phyloP scores from a whole-genome alignment of 2,797 vertebrate species.

The Phrynocephalus vlangalii region DNA sequence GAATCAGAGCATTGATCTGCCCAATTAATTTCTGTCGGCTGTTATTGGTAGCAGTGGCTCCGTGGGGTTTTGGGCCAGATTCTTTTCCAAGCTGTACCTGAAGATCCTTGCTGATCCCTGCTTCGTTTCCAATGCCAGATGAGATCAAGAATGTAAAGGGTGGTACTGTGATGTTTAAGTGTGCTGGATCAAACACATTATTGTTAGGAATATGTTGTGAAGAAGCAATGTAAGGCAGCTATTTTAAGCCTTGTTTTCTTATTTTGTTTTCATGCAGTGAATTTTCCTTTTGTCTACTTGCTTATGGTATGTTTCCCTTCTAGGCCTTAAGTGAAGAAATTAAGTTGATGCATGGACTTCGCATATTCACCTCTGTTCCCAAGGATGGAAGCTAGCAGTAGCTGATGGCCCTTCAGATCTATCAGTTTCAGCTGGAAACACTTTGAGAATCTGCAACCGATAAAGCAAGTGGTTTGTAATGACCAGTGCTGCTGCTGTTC shows the following conservation, averaged over 20 bases:
- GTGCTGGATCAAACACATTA: no score
- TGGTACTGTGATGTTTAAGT: no score
- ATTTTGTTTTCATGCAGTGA: not conserved
- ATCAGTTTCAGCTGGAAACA: slow-evolving; percentile 18
- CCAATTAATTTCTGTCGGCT: no score
- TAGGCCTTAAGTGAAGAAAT: slow-evolving; percentile 83
- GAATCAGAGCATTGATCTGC: no score
- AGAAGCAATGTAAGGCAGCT: not conserved
- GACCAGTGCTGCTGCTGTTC: not conserved
- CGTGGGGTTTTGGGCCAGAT: no score
- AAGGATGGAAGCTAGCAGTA: slow-evolving; percentile 55
- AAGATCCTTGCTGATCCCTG: no score
- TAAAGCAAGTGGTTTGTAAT: not conserved
- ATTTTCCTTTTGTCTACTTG: not conserved
- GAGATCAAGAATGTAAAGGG: no score
- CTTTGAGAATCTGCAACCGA: not conserved
- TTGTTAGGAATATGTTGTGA: not conserved
- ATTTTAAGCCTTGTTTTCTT: not conserved
- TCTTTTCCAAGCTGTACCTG: no score
- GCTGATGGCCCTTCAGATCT: not conserved
- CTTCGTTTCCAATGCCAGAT: no score
- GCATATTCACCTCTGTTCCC: slow-evolving; percentile 81
- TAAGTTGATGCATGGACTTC: slow-evolving; percentile 80
- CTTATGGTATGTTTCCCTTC: slow-evolving; percentile 6
- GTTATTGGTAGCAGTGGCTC: no score